Evolutionary conservation across 2,113 vertebrate genomes (phyloP).

Genomic region (Ramphastos sulfuratus): DNA sequence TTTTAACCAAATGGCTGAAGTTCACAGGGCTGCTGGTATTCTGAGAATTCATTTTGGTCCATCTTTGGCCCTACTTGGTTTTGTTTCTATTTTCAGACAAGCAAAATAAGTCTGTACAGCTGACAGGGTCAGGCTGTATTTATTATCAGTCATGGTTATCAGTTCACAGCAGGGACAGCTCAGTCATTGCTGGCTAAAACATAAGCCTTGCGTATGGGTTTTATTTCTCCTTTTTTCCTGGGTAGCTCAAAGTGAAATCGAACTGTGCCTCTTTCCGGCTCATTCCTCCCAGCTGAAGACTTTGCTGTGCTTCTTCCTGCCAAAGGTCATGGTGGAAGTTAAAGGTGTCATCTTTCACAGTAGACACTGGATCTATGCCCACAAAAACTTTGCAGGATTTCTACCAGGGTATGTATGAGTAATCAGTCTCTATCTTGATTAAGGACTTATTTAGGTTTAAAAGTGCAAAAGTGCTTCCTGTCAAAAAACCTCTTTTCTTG

Average conservation of each 20-base stretch:
- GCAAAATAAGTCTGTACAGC: slow-evolving; percentile 37
- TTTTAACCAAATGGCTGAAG: slow-evolving; percentile 19
- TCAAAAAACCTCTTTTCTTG: not conserved
- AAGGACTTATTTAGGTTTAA: not conserved
- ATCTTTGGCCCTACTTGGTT: slow-evolving; percentile 52
- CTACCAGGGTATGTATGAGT: not conserved
- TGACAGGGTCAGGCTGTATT: slow-evolving; percentile 56
- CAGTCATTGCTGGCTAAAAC: slow-evolving; percentile 53
- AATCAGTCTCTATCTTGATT: not conserved
- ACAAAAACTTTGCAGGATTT: not conserved
- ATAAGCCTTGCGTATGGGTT: slow-evolving; percentile 11
- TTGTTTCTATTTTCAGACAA: slow-evolving; percentile 56
- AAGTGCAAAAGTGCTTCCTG: not conserved
- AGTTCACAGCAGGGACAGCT: slow-evolving; percentile 59
- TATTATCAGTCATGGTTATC: slow-evolving; percentile 66
- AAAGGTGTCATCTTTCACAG: not conserved
- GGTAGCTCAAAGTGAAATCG: slow-evolving; percentile 28
- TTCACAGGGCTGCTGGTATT: not conserved
- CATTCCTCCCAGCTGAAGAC: not conserved
- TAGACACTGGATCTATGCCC: not conserved
- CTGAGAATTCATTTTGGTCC: slow-evolving; percentile 23
- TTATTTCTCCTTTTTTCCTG: not conserved
- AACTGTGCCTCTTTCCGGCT: not conserved
- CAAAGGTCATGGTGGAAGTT: not conserved
- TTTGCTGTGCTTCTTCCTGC: not conserved